Evolutionary conservation across 92 coral and sea anemone species (phyloP).

Genomic region (Desmophyllum pertusum): DNA sequence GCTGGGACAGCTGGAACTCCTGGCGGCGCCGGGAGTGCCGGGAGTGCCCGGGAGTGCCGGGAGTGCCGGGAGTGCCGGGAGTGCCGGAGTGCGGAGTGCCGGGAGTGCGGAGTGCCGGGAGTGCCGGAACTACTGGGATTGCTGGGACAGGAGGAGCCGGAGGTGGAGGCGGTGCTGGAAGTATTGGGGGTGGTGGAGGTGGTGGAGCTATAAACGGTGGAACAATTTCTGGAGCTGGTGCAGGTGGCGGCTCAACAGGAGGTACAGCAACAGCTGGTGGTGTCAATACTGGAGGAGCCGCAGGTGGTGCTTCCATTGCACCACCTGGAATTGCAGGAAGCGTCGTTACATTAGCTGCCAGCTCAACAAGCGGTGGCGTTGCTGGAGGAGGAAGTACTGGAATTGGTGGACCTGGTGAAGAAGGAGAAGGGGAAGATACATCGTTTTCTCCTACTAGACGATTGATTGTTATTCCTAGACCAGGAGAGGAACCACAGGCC

Average conservation of each 20-base stretch:
- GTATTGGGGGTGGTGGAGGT: background rate
- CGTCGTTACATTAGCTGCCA: slow-evolving; percentile 11
- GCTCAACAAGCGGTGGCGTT: slow-evolving; percentile 10
- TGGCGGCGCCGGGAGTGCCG: background rate
- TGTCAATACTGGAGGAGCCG: slow-evolving; percentile 13
- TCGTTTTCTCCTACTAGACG: slow-evolving; percentile 9
- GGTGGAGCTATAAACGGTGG: background rate
- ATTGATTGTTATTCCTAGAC: slow-evolving; percentile 25
- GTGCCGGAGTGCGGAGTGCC: background rate
- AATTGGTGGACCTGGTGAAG: background rate
- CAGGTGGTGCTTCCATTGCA: slow-evolving; percentile 8
- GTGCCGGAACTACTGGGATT: slow-evolving; percentile 16
- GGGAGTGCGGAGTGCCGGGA: slow-evolving; percentile 2
- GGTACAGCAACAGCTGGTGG: slow-evolving; percentile 25
- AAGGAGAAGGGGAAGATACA: background rate
- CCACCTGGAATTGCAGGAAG: slow-evolving; percentile 5
- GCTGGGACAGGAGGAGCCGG: slow-evolving; percentile 6
- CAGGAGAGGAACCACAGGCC: slow-evolving; percentile 51
- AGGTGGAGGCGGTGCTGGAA: background rate
- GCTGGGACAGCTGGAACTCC: background rate
- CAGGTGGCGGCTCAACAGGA: background rate
- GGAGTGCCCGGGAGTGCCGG: slow-evolving; percentile 13
- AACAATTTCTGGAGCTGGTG: background rate
- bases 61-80: background rate
- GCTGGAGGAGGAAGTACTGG: slow-evolving; percentile 21